Evolutionary conservation across 2,888 invertebrate genomes (phyloP), one percentile per base, ranked within the genome.

Genomic region (Diploptera punctata): DNA sequence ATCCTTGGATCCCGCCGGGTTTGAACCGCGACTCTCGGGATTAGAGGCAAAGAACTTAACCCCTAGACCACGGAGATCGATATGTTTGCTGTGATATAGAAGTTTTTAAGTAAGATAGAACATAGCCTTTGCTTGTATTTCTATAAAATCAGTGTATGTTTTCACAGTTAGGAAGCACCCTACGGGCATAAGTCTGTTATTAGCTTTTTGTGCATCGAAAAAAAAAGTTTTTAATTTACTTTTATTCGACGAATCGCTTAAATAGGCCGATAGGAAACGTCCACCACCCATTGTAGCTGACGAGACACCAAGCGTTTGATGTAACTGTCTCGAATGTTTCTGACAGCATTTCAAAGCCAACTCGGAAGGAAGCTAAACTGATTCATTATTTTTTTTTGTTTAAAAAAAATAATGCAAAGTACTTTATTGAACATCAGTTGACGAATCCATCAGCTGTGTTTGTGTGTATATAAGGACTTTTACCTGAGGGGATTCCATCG

Each of bases 301-400:
- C 65, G 65, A 65, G 65, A 47, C 57, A 57, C 26, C 29, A n/a
- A 19, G 65, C 65, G 49, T 71, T 68, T 72, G 72, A 72, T 72
- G 68, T 72, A 68, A 61, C 68, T 31, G 61, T 72, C 72, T 72
- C 24, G 68, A 72, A 68, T 72, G 72, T 49, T 60, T 60, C 43
- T 72, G 72, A 72, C 72, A 72, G 72, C 72, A 29, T 72, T 72
- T 72, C 72, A 72, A 72, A 72, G 72, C 72, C 29, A 60, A 68
- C 61, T 57, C 65, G 52, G 44, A 72, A 68, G 72, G 72, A 68
- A 68, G 57, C 57, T 24, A 57, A 72, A 68, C 33, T 65, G 65
- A 62, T 68, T 72, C 72, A 72, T 72, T 72, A 68, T 72, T 68
- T 72, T 65, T 65, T 21, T 43, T 13, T 10, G 19, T n/a, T 24